Evolutionary conservation across 2,888 invertebrate genomes (phyloP).

Genomic region (Nephrotoma flavescens): DNA sequence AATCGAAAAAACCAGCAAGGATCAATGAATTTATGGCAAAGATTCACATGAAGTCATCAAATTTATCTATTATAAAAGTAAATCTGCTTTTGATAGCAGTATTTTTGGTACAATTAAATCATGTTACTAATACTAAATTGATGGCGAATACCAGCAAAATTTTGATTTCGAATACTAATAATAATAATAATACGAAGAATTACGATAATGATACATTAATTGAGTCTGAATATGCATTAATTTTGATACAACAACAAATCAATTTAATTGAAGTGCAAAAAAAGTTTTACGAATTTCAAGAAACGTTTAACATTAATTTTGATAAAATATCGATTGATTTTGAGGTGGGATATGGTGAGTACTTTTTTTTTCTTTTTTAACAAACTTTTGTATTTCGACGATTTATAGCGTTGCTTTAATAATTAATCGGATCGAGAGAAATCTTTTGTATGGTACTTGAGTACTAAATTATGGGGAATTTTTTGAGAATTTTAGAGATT

Average conservation of each 20-base stretch:
- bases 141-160: background rate
- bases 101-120: background rate
- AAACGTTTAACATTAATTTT: constrained; percentile 27
- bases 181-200: background rate
- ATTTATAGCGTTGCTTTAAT: too few relatives aligned
- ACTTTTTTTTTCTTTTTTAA: background rate
- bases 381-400: background rate
- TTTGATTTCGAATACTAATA: background rate
- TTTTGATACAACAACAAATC: constrained; percentile 1
- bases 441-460: too few relatives aligned
- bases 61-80: background rate
- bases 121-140: background rate
- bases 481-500: too few relatives aligned
- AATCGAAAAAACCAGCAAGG: constrained; percentile 1
- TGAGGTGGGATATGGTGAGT: constrained; percentile 27
- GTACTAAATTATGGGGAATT: too few relatives aligned
- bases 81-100: constrained; percentile 5
- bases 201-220: background rate
- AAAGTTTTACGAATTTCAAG: constrained; percentile 26
- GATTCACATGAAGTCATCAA: constrained; percentile 4
- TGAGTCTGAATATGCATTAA: background rate
- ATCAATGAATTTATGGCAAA: background rate
- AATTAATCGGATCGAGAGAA: too few relatives aligned
- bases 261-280: constrained; percentile 24
- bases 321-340: constrained; percentile 26